phyloP scores from a whole-genome alignment of 2,113 vertebrate species.

The Sorex araneus region DNA sequence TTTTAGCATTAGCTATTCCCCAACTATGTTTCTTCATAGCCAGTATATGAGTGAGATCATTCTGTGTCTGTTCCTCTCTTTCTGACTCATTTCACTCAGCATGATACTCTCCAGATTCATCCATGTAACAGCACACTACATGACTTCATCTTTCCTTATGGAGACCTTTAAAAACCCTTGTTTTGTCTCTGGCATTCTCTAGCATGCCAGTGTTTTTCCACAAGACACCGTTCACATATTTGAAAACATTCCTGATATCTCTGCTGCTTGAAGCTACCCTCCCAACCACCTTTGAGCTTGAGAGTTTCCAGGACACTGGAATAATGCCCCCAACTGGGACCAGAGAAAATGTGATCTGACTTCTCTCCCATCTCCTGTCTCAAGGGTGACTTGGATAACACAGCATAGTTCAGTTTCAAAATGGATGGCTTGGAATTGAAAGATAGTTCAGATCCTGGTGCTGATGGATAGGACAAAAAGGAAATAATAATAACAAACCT shows the following conservation, averaged over 20 bases:
- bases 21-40: too few relatives aligned
- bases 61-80: too few relatives aligned
- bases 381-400: background rate
- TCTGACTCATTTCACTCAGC: too few relatives aligned
- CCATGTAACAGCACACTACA: too few relatives aligned
- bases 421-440: background rate
- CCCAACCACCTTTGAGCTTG: background rate
- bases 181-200: constrained; percentile 13
- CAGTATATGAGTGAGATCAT: too few relatives aligned
- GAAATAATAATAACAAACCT: too few relatives aligned
- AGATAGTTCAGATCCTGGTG: background rate
- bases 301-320: background rate
- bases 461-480: background rate
- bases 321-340: background rate
- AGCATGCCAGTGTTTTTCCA: background rate
- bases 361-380: background rate
- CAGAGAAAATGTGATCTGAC: background rate
- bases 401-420: constrained; percentile 15
- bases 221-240: background rate
- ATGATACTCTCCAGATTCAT: too few relatives aligned
- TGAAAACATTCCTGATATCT: background rate
- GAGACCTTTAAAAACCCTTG: background rate
- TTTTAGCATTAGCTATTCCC: too few relatives aligned
- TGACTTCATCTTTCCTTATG: background rate
- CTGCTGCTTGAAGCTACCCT: background rate